Percentiles rank a stretch among this genome's conserved stretches.
These are phyloP conservation scores for Sterrhoptilus dennistouni DNA, from an alignment of 2,113 vertebrate genomes.

Conservation along the genomic window DNA sequence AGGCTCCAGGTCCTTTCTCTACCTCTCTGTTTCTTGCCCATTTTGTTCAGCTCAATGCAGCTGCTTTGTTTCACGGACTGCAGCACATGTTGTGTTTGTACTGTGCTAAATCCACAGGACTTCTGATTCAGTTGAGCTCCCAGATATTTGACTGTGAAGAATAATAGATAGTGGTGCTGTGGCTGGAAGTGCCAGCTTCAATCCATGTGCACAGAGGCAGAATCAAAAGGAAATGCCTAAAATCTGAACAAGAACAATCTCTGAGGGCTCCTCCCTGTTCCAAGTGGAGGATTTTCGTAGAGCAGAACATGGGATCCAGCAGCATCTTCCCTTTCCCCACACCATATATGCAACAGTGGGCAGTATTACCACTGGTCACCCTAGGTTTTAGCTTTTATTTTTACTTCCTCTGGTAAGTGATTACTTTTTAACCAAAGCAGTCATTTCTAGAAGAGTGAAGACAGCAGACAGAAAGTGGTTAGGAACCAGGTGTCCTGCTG, in stretches of 20 bases:
- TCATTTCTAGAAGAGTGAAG: neutral
- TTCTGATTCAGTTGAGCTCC: neutral
- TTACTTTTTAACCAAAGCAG: neutral
- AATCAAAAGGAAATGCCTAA: neutral
- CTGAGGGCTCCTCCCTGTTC: neutral
- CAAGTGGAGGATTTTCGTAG: neutral
- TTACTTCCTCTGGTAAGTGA: neutral
- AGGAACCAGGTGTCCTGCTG: neutral
- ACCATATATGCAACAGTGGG: fast-evolving
- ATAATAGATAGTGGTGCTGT: neutral
- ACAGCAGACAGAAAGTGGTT: neutral
- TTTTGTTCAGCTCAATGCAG: neutral
- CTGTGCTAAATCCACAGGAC: neutral
- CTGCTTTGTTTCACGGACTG: neutral
- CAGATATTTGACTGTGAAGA: neutral
- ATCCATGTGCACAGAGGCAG: neutral
- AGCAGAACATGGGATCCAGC: neutral
- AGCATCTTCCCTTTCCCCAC: neutral
- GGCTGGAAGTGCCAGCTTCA: neutral
- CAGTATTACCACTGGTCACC: neutral
- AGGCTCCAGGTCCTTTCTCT: neutral
- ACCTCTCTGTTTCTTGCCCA: neutral
- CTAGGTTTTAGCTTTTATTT: neutral
- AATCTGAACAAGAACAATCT: neutral
- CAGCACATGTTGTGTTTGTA: neutral